Base-by-base conservation (phyloP, 2,113 vertebrate genomes). In the Menura novaehollandiae region DNA sequence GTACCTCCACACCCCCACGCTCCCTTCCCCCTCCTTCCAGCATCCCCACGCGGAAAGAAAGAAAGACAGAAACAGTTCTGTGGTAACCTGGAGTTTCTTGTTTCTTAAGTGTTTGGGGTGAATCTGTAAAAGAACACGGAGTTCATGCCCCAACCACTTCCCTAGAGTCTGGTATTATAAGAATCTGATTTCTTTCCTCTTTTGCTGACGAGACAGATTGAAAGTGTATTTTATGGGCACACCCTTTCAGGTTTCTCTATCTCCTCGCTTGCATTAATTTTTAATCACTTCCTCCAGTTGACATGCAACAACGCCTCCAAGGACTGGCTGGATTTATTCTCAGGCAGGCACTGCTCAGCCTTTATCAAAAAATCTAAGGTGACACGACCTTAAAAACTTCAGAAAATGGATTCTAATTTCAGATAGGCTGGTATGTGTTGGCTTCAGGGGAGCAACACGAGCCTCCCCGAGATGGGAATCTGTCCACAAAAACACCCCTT, bases 191-290 rank as follows among this genome's bases (percentile, higher is more conserved):
- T 85, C 80, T 94, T 78, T 69, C 85, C 85, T 95, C 78, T 90
- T 97, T 88, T 98, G 98, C 98, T 98, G 98, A 98, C 94, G 88
- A 98, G 97, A 85, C 91, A 98, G 97, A 98, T 97, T 97, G 98
- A 97, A 97, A 98, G 98, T 95, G 94, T 97, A 88, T 98, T 98
- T 98, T 98, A 97, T 93, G 89, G 98, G 96, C 98, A 97, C 98
- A 96, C 98, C 98, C 98, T 98, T 98, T 98, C 98, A 98, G 98
- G 98, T 98, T 98, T 98, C 98, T 98, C 95, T 98, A 97, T 98
- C 98, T 98, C 97, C 97, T 98, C 95, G 96, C 97, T 95, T 95
- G 96, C 98, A 98, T 98, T 98, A 98, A 98, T 98, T 98, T 99
- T 98, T 99, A 98, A 98, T 99, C 96, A 97, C 97, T 98, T 98